These are phyloP conservation scores for Dallia pectoralis DNA, from an alignment of 2,797 vertebrate genomes.

Conservation along the genomic window DNA sequence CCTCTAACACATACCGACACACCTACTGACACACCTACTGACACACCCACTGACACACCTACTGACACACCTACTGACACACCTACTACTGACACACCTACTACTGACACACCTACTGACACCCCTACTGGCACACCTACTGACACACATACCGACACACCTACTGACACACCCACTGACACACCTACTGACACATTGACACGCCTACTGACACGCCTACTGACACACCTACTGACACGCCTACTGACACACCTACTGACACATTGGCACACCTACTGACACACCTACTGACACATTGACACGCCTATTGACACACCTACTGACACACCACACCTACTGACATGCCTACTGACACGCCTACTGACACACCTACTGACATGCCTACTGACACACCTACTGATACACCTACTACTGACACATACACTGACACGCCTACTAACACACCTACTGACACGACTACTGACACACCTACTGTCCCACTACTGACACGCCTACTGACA, in stretches of 20 bases:
- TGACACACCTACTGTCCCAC: too few species aligned
- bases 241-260: too few species aligned
- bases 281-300: slow-evolving; percentile 69
- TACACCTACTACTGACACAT: too few species aligned
- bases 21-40: slow-evolving; percentile 69
- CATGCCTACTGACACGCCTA: slow-evolving; percentile 70
- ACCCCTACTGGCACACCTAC: slow-evolving; percentile 70
- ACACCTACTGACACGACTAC: slow-evolving; percentile 69
- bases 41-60: slow-evolving; percentile 69
- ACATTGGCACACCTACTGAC: slow-evolving; percentile 64
- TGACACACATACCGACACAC: slow-evolving; percentile 71
- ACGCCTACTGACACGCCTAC: slow-evolving; percentile 69
- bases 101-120: slow-evolving; percentile 64
- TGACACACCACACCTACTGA: slow-evolving; percentile 68
- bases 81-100: too few species aligned
- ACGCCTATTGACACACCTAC: slow-evolving; percentile 69
- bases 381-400: slow-evolving; percentile 70
- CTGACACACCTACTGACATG: slow-evolving; percentile 71
- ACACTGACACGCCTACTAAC: slow-evolving; percentile 70
- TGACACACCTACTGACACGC: slow-evolving; percentile 68
- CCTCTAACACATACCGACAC: too few species aligned
- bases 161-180: slow-evolving; percentile 70
- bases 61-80: slow-evolving; percentile 67
- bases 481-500: slow-evolving; percentile 66
- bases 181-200: too few species aligned